Evolutionary conservation across 2,888 invertebrate genomes (phyloP).

Genomic region (Sinohyriopsis cumingii): DNA sequence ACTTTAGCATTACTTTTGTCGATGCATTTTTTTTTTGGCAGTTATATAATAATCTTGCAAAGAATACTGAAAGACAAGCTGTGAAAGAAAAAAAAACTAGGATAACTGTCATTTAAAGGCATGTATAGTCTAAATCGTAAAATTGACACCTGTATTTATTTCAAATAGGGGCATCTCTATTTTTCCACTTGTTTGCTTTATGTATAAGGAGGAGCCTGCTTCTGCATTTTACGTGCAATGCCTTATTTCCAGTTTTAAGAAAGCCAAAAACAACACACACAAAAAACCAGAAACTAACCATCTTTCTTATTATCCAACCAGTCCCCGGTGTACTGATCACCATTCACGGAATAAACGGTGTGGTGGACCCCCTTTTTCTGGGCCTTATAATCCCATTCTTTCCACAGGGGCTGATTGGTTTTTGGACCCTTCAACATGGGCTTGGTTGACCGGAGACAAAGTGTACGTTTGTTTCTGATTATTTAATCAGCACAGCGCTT

Average conservation of each 20-base stretch:
- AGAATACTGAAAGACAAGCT: too few relatives aligned
- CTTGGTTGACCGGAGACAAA: conserved; percentile 8
- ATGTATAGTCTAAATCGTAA: too few relatives aligned
- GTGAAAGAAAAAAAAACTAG: too few relatives aligned
- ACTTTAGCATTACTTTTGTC: too few relatives aligned
- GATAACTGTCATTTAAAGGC: too few relatives aligned
- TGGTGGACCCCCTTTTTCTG: conserved; percentile 71
- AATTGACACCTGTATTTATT: too few relatives aligned
- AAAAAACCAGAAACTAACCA: conserved; percentile 53
- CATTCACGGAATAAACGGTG: conserved; percentile 71
- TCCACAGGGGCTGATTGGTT: conserved; percentile 67
- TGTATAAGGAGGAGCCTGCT: background rate
- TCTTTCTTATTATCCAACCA: conserved; percentile 72
- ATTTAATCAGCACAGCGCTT: too few relatives aligned
- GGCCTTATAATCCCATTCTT: conserved; percentile 69
- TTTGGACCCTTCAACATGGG: conserved; percentile 62
- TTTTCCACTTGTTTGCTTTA: background rate
- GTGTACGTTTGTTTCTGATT: too few relatives aligned
- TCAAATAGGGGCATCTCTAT: too few relatives aligned
- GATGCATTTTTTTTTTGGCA: too few relatives aligned
- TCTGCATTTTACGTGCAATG: background rate
- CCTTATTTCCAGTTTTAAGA: background rate
- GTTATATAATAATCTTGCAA: too few relatives aligned
- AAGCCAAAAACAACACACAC: background rate
- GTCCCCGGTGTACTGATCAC: conserved; percentile 72